phyloP scores from a whole-genome alignment of 2,888 invertebrate species.

The Lottia gigantea region DNA sequence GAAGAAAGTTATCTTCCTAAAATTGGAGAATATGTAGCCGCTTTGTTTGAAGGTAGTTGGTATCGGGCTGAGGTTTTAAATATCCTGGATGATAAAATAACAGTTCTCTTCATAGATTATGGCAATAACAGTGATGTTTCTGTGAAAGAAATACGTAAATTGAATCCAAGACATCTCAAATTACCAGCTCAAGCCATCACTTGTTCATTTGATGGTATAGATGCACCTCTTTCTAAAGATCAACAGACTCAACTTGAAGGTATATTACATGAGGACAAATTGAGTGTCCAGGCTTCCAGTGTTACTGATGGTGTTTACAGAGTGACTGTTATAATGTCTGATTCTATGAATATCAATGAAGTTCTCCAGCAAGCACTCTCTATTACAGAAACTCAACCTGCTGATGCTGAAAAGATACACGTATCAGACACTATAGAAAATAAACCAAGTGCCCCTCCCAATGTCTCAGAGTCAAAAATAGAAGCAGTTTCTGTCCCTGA shows the following conservation, averaged over 20 bases:
- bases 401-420: too few species aligned
- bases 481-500: too few species aligned
- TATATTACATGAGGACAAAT: constrained; percentile 14
- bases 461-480: too few species aligned
- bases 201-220: constrained; percentile 35
- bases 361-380: neutral
- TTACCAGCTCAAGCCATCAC: constrained; percentile 43
- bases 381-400: too few species aligned
- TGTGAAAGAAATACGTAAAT: constrained; percentile 29
- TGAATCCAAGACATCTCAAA: constrained; percentile 28
- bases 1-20: constrained; percentile 17
- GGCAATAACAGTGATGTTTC: constrained; percentile 51
- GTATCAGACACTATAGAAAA: too few species aligned
- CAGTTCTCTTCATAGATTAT: constrained; percentile 61
- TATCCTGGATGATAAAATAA: constrained; percentile 29
- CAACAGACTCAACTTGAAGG: neutral
- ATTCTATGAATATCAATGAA: constrained; percentile 31
- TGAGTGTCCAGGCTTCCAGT: constrained; percentile 24
- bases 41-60: constrained; percentile 33
- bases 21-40: constrained; percentile 31
- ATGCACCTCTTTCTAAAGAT: neutral
- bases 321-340: constrained; percentile 28
- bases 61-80: constrained; percentile 34
- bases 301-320: constrained; percentile 29
- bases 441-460: too few species aligned